Evolutionary conservation across 1,140 invertebrate species (phyloP), one percentile per base, ranked within the genome.

Genomic region (Drosophila pseudoobscura): DNA sequence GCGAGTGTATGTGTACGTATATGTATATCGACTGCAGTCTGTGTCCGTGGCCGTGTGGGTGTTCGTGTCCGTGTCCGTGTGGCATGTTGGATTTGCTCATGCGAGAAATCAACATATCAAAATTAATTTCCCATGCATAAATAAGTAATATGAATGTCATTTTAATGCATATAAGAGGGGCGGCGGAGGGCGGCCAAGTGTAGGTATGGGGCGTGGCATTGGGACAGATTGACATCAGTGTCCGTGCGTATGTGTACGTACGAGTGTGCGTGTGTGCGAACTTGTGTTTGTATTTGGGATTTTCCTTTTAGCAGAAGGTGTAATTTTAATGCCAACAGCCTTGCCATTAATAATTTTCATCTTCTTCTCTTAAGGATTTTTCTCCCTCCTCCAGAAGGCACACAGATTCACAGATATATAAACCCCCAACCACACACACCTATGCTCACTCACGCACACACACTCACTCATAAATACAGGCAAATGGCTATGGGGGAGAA

Each of bases 91-190:
- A 85, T 65, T 65, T 85, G 80, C 64, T 87, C 80, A 84, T 85
- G 80, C 80, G 83, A 75, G 78, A 85, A 85, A 85, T 87, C 80
- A 85, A 85, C 82, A 85, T 87, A 87, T 78, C 78, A 87, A 87
- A 85, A 85, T 87, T 85, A 85, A 85, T 85, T 85, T 85, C 77
- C 80, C 80, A 85, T 85, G 80, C 80, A 85, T 85, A 85, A 85
- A 85, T 85, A 85, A 85, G 80, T 85, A 87, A 85, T 85, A 87
- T 85, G 80, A 85, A 87, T 85, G 80, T 85, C 80, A 85, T 80
- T 87, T 87, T 80, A 85, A 87, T 85, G 82, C 78, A 80, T 77
- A 80, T 35, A 26, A 64, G 45, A 64, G 29, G 17, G 9, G 31
- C 29, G 44, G 24, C 44, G 51, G 46, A 57, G 41, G 31, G 41